A percentile compares a stretch with the other conserved stretches of the same genome.
These are phyloP conservation scores for Drosophila ficusphila DNA, from an alignment of 1,140 invertebrate species.

Conservation along the genomic window DNA sequence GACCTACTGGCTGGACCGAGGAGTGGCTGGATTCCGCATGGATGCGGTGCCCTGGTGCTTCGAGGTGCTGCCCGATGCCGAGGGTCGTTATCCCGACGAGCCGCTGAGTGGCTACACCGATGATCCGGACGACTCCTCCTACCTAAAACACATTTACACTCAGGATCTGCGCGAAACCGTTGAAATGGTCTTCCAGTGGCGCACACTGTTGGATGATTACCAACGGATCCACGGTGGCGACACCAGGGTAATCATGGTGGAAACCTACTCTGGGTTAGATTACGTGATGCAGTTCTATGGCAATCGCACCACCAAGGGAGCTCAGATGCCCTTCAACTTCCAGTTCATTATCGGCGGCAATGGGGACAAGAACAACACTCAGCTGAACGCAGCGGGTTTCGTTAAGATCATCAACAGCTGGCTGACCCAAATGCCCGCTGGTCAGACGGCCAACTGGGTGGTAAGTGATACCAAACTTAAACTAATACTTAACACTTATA, in stretches of 20 bases:
- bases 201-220: constrained; percentile 86
- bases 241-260: constrained; percentile 89
- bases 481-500: no score
- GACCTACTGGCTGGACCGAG: constrained; percentile 90
- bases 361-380: constrained; percentile 81
- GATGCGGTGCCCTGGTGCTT: constrained; percentile 87
- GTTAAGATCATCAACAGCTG: constrained; percentile 84
- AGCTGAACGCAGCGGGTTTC: constrained; percentile 84
- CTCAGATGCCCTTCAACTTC: constrained; percentile 88
- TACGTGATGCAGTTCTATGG: constrained; percentile 86
- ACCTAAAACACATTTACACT: constrained; percentile 88
- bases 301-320: constrained; percentile 85
- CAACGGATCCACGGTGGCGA: constrained; percentile 79
- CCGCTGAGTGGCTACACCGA: constrained; percentile 84
- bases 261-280: constrained; percentile 86
- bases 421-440: constrained; percentile 84
- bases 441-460: constrained; percentile 85
- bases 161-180: constrained; percentile 87
- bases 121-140: constrained; percentile 85
- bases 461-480: constrained; percentile 83
- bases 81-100: constrained; percentile 86
- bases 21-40: constrained; percentile 91
- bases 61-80: constrained; percentile 85
- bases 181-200: constrained; percentile 87
- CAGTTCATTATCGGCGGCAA: constrained; percentile 83